These are phyloP conservation scores for Leptinotarsa peninsularis DNA, from an alignment of 2,888 invertebrate genomes.

Conservation along the genomic window DNA sequence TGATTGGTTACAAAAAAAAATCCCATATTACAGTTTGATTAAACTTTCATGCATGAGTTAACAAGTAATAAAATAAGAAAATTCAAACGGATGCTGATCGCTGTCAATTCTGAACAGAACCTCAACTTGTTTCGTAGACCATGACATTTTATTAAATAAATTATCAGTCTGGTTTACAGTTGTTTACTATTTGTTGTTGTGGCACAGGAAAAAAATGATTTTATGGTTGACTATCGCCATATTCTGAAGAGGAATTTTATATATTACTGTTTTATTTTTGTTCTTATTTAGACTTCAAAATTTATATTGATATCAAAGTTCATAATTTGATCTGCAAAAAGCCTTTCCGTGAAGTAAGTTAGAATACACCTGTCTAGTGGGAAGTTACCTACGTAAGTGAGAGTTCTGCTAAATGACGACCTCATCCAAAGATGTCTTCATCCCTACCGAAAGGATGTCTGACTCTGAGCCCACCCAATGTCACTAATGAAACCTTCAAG, in stretches of 20 bases:
- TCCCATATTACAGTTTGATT: neutral
- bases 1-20: neutral
- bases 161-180: conserved; percentile 7
- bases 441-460: no score
- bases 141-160: conserved; percentile 18
- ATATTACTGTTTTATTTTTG: neutral
- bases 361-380: no score
- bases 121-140: conserved; percentile 11
- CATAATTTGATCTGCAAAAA: no score
- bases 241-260: neutral
- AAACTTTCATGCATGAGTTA: conserved; percentile 17
- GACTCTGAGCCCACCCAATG: no score
- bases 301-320: no score
- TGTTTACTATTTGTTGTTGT: conserved; percentile 3
- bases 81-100: neutral
- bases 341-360: no score
- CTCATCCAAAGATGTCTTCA: no score
- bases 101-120: conserved; percentile 14
- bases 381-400: no score
- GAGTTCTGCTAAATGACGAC: no score
- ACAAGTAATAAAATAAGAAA: conserved; percentile 5
- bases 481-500: no score
- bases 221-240: neutral
- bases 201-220: neutral
- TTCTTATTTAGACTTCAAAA: no score